Conservation (phyloP, 1,140 invertebrate genomes). For the Drosophila gunungcola region DNA sequence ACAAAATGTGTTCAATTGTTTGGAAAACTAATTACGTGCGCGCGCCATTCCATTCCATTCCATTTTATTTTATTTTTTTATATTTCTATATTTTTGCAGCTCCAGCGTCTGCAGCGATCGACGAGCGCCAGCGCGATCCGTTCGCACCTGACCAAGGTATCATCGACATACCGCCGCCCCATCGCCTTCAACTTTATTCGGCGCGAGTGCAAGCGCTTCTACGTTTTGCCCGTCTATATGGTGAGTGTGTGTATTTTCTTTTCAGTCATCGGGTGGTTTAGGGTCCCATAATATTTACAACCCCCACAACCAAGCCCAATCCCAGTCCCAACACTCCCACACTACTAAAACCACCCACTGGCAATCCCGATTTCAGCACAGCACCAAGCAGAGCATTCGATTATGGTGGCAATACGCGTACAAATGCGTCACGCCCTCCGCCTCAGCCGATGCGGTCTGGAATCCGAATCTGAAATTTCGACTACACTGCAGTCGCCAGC, state of each 20-base stretch:
- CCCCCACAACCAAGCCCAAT: not conserved
- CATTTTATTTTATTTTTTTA: not conserved
- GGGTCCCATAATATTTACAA: conserved; percentile 47
- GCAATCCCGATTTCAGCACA: conserved; percentile 61
- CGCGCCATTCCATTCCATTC: conserved; percentile 16
- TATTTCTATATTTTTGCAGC: conserved; percentile 24
- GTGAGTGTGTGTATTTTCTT: conserved; percentile 59
- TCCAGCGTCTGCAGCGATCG: conserved; percentile 60
- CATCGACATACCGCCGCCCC: conserved; percentile 66
- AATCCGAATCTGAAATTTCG: conserved; percentile 71
- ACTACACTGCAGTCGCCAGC: conserved; percentile 65
- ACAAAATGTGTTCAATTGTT: conserved; percentile 60
- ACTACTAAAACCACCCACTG: conserved; percentile 9
- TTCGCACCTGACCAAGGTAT: conserved; percentile 75
- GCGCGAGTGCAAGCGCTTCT: conserved; percentile 71
- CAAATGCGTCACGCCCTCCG: conserved; percentile 67
- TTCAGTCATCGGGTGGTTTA: conserved; percentile 21
- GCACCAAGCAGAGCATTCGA: conserved; percentile 68
- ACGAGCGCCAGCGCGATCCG: conserved; percentile 72
- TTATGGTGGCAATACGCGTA: conserved; percentile 77
- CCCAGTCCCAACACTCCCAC: too few species aligned
- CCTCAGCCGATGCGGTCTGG: conserved; percentile 34
- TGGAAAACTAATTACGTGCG: conserved; percentile 61
- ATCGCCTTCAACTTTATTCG: conserved; percentile 73
- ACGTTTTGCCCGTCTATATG: conserved; percentile 74